Evolutionary conservation across 2,797 vertebrate species (phyloP), one percentile per base, ranked within the genome.

Genomic region (Sciurus carolinensis): DNA sequence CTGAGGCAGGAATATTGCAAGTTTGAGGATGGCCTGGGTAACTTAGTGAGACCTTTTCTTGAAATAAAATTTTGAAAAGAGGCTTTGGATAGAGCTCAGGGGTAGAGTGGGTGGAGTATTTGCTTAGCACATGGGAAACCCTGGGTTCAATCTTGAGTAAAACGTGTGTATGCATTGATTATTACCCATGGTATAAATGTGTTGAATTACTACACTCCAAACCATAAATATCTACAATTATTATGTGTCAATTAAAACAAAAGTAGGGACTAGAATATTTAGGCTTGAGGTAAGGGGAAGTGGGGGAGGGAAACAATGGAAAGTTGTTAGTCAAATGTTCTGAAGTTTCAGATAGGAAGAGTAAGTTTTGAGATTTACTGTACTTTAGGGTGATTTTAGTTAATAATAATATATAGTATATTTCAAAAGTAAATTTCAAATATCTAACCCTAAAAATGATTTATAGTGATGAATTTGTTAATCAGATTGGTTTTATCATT

Each of bases 291-390:
- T 18, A 36, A 66, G n/a, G 5, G 22, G 26, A 39, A 24, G 2
- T 20, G 33, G 7, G 28, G 1, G 14, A 39, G 11, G 12, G 17
- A 3, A 67, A 0, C 22, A 2, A 11, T 18, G 10, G 18, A 14
- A 42, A 24, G 44, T 12, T 62, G 15, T 5, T 57, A 17, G 36
- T 39, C 77, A 26, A 33, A 79, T 33, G 59, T 8, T 52, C 8
- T 1, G 15, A 66, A 14, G n/a, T 12, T 39, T 89, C 44, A 33
- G 7, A 18, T 79, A 39, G n/a, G 36, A 79, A 3, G 28, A 79
- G 54, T 18, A 22, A 52, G 4, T 39, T 54, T 89, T 54, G 75
- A 67, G 36, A 10, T 52, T 33, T 89, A 8, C 33, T 30, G 6
- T 6, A 12, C 10, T 3, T 6, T 10, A 13, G 17, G 3, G 8